Base-by-base conservation (phyloP, 2,797 vertebrate species). In the Darevskia nairensis region DNA sequence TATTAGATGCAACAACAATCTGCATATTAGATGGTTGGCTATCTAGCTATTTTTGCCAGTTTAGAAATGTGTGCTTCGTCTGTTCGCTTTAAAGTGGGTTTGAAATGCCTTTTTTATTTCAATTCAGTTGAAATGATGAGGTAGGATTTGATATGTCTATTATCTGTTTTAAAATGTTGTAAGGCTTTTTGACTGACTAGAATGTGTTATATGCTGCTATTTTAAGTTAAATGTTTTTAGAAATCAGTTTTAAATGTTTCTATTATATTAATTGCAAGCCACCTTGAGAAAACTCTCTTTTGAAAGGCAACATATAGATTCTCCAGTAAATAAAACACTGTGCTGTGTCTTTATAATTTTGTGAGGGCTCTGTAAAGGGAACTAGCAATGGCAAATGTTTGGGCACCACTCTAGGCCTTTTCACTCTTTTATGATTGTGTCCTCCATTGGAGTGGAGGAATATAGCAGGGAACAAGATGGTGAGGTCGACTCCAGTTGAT, bases 31-130 rank as follows among this genome's bases (percentile, higher is more conserved):
- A 50, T 68, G 59, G 29, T 13, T 27, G 44, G 41, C 41, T 46
- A 77, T 85, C 68, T 19, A 88, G 10, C 89, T 89, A 86, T 79
- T 69, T 27, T 39, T 59, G 15, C 32, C 55, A 59, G 23, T 32
- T 71, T 71, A 9, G 35, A 69, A 69, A 86, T 86, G 23, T 17
- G 68, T 21, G 1, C 74, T 50, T 78, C 25, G 0, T 76, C 35
- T 41, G 21, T 76, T 76, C 25, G 17, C 7, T 46, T 78, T 50
- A 29, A 27, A 46, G 25, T 25, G 25, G 23, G 32, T 46, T 50
- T 78, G 27, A 27, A 46, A 29, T 46, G 76, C 11, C 41, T 50
- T 23, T 76, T 41, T 75, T 41, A 75, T 75, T 75, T 71, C 68
- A 41, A 17, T 44, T 41, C 10, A 9, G 23, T 46, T 77, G 27